Percentiles rank a stretch among this genome's conserved stretches.
phyloP scores from a whole-genome alignment of 2,888 invertebrate species.

The Cephus pygmeus region DNA sequence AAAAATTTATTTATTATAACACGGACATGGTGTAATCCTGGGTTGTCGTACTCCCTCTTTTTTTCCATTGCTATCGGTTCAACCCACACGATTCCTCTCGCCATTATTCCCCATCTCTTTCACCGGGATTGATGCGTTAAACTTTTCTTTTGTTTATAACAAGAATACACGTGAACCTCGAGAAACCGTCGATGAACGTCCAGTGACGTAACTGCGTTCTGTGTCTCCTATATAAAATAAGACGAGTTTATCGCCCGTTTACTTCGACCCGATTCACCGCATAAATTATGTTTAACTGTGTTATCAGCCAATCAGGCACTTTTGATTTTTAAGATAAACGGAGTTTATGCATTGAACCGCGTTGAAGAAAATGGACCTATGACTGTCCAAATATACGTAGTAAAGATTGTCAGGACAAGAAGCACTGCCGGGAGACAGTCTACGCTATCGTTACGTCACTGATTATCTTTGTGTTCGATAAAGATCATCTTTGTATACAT shows the following conservation, averaged over 20 bases:
- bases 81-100: no score
- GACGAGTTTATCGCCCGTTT: no score
- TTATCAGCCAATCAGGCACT: no score
- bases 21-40: conserved; percentile 19
- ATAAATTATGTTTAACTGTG: no score
- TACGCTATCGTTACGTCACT: neutral
- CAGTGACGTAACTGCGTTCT: neutral
- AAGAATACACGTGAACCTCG: neutral
- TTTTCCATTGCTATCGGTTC: neutral
- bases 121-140: neutral
- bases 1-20: conserved; percentile 52
- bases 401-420: neutral
- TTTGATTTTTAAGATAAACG: no score
- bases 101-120: neutral
- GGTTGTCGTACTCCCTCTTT: conserved; percentile 13
- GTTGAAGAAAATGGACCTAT: no score
- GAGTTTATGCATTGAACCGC: no score
- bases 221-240: neutral
- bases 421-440: neutral
- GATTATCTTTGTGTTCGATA: neutral
- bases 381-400: neutral
- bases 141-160: neutral
- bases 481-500: neutral
- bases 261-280: no score
- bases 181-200: neutral